phyloP scores from a whole-genome alignment of 2,888 invertebrate species.

The Arge pagana region DNA sequence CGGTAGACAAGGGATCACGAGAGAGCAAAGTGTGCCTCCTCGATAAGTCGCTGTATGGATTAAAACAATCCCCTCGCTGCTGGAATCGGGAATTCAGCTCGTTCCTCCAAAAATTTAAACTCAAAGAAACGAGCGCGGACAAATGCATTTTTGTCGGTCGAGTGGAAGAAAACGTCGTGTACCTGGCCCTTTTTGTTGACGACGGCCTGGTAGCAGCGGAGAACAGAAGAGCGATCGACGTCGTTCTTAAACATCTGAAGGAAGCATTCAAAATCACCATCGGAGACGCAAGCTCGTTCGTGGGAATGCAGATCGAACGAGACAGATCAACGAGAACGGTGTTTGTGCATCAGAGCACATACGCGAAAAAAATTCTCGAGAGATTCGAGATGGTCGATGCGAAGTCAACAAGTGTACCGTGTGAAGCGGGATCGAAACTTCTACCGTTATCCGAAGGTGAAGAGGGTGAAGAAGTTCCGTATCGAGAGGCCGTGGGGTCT shows the following conservation, averaged over 20 bases:
- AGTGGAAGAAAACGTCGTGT: constrained; percentile 11
- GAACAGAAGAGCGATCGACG: background rate
- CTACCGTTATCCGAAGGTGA: no score
- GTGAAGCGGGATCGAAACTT: no score
- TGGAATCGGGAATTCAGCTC: constrained; percentile 18
- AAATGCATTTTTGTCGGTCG: constrained; percentile 23
- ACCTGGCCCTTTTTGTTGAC: constrained; percentile 23
- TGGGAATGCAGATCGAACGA: constrained; percentile 25
- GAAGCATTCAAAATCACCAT: constrained; percentile 21
- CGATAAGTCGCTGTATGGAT: constrained; percentile 21
- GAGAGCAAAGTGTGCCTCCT: constrained; percentile 14
- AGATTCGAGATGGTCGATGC: constrained; percentile 24
- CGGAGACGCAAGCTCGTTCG: constrained; percentile 21
- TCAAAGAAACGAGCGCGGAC: constrained; percentile 22
- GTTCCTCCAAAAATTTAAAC: constrained; percentile 19
- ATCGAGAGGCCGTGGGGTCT: no score
- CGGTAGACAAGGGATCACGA: background rate
- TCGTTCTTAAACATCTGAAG: constrained; percentile 2
- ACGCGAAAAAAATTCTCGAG: constrained; percentile 25
- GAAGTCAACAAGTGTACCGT: no score
- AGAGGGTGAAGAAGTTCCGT: no score
- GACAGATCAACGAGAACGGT: constrained; percentile 6
- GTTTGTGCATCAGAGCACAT: constrained; percentile 23
- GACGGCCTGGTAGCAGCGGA: constrained; percentile 24
- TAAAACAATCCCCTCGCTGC: constrained; percentile 23